Evolutionary conservation across 2,888 invertebrate genomes (phyloP), one percentile per base, ranked within the genome.

Genomic region (Caenorhabditis sp.): DNA sequence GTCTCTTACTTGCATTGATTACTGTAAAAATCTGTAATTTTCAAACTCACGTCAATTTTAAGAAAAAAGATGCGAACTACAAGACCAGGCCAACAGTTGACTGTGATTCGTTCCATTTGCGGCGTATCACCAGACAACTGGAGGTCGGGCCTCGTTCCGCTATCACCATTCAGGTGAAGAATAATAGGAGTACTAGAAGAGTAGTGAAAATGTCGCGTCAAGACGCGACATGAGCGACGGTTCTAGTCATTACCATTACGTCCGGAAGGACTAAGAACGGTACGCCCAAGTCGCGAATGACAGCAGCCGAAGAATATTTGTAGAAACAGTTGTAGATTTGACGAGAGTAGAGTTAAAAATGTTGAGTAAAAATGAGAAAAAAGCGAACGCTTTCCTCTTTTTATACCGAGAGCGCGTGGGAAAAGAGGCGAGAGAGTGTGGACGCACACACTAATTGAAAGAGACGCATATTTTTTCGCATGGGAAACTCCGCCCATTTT

Each of bases 81-180:
- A 65, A 52, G 53, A 65, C 74, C 70, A 65, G 71, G 66, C 78
- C 76, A 71, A 70, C 78, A 79, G 74, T 76, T 76, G 76, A 73
- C 78, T 79, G 78, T 79, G 78, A 79, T 79, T 73, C 78, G 74
- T 67, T 26, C 50, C n/a, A 50, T 38, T 21, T 20, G 12, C 49
- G 65, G 74, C 74, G 78, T 67, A 79, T 79, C 78, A 79, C 74
- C 10, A 74, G 74, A 20, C 69, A 74, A 76, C 71, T 79, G 74
- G 53, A 67, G 65, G 67, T 25, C 50, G 21, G 72, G 66, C 26
- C 26, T 23, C 3, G 26, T 26, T 56, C 21, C 23, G 52, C 52
- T 3, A 21, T 23, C 17, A 14, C 50, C 50, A 31, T 7, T 31
- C 31, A 31, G 17, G 17, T 23, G 23, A 20, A 52, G 5, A 50